Evolutionary conservation across 2,797 vertebrate species (phyloP), one percentile per base, ranked within the genome.

Genomic region (Triplophysa yarkandensis): DNA sequence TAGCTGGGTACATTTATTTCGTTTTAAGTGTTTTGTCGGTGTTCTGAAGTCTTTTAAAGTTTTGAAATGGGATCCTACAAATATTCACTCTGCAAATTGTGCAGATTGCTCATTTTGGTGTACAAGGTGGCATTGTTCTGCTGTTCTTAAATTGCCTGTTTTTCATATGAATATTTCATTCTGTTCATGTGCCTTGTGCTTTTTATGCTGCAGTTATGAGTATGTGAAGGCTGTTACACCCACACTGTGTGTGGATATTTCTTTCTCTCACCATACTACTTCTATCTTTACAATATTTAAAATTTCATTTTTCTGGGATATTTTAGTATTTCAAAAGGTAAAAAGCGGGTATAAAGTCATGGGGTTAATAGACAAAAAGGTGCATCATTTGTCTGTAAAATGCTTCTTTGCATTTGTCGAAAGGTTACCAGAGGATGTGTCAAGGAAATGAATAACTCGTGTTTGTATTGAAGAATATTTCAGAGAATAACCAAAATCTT

Each of bases 241-340:
- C 63, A 76, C 44, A 30, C 55, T 67, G 61, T 70, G 41, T 79
- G 72, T 69, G 66, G 60, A 48, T 57, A 16, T 1, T 3, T 10
- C 27, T 23, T 44, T 43, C 34, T 34, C 11, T 34, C 17, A 25
- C 23, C 14, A 14, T 13, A 25, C 50, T 78, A 39, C 34, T 19
- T 58, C 43, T 41, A 50, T 14, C 60, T 21, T 55, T 30, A 7
- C 21, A 39, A 39, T 39, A 39, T 63, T 77, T 27, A 61, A 17
- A 19, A 23, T 48, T 61, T 71, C 19, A 41, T 25, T 71, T 2
- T 19, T n/a, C 11, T 46, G 4, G 39, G 27, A 28, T 34, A 13
- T 9, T 52, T 62, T 61, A 5, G 13, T 34, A n/a, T 61, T 71
- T 71, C 10, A 19, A 39, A 50, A 46, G 4, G 14, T n/a, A 23